Evolutionary conservation across 2,113 vertebrate genomes (phyloP).

Genomic region (Cephalopterus ornatus): DNA sequence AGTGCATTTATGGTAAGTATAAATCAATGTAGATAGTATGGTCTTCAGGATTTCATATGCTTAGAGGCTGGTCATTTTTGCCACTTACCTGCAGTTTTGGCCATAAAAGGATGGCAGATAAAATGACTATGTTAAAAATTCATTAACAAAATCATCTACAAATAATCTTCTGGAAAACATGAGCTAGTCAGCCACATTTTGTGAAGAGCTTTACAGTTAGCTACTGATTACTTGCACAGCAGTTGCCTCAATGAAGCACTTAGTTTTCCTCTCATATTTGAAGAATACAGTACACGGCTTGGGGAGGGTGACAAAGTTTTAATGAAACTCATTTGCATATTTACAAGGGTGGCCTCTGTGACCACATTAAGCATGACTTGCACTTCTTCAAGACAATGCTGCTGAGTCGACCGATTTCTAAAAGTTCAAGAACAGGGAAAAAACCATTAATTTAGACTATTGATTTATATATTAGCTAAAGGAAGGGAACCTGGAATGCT

Average conservation of each 20-base stretch:
- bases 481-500: background rate
- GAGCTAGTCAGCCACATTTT: background rate
- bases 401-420: background rate
- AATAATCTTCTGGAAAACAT: background rate
- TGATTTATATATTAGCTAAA: background rate
- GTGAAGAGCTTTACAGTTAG: background rate
- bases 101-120: background rate
- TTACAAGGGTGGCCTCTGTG: slow-evolving; percentile 2
- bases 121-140: background rate
- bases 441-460: background rate
- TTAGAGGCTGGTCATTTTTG: background rate
- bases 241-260: background rate
- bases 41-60: background rate
- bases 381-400: background rate
- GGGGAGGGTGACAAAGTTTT: background rate
- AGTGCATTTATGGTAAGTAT: background rate
- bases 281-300: background rate
- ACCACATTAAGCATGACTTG: background rate
- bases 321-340: background rate
- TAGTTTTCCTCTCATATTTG: background rate
- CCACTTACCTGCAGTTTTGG: background rate
- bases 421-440: background rate
- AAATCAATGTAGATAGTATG: background rate
- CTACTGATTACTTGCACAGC: background rate
- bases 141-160: background rate